Evolutionary conservation across 2,797 vertebrate genomes (phyloP), one percentile per base, ranked within the genome.

Genomic region (Hyperoplus immaculatus): DNA sequence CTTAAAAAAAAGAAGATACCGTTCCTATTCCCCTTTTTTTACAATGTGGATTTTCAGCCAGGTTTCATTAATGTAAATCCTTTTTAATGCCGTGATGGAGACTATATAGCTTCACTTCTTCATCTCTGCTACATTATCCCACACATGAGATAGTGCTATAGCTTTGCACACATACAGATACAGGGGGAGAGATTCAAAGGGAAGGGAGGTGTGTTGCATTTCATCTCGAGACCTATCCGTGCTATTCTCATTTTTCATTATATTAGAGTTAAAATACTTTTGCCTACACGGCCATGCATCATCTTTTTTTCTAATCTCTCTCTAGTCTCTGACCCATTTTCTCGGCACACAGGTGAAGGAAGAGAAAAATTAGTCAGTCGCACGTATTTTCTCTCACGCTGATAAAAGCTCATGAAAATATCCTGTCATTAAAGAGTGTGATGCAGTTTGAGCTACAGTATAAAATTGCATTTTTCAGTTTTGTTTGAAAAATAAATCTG

Each of bases 191-290:
- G 61, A 60, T 51, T 66, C 61, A 15, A 14, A 5, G 39, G 53
- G 70, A 81, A 80, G 29, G 3, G 29, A 29, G 2, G 29, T 29
- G 80, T 84, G 82, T 88, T 67, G 77, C 69, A 60, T 90, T 89
- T 88, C 84, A 83, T 88, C 83, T 74, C 0, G 4, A 77, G 57
- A 45, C 65, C 71, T 29, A 39, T 81, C 78, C 36, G 0, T 4
- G 16, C 78, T 42, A 5, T 72, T 83, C 75, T 88, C 80, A 86
- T 90, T 89, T 93, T 86, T 91, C 70, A 89, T 85, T 62, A 70
- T 69, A 85, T 87, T 87, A 83, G 72, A 76, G 63, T 71, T 84
- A 29, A 87, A 88, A 77, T 77, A 75, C 82, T 54, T 62, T 80
- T 68, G 29, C 50, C 72, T 56, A 21, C 81, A 81, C 81, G 13